Conservation (phyloP, 2,113 vertebrate genomes). For the Malurus elegans region DNA sequence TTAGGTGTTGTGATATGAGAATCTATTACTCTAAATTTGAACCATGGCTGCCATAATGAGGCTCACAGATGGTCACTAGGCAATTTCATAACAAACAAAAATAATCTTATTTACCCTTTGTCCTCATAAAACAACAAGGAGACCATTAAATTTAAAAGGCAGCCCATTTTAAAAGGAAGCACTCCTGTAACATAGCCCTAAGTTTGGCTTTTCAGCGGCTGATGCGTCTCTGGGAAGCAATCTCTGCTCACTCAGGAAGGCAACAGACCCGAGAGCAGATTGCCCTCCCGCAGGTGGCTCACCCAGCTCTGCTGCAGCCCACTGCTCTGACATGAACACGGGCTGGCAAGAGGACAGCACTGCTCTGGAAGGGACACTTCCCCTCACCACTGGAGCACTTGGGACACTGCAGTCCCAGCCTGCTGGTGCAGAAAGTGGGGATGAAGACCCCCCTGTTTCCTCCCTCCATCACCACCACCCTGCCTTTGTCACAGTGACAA, state of each 20-base stretch:
- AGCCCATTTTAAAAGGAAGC: background rate
- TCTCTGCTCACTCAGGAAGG: background rate
- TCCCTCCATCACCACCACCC: background rate
- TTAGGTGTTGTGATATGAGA: background rate
- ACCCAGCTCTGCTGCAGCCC: background rate
- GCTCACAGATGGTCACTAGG: background rate
- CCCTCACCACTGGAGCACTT: background rate
- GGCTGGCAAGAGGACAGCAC: background rate
- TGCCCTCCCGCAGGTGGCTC: background rate
- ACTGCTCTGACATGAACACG: accelerated
- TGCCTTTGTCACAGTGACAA: background rate
- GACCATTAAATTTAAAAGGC: background rate
- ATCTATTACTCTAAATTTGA: slow-evolving; percentile 16
- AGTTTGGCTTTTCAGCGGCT: background rate
- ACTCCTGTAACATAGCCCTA: background rate
- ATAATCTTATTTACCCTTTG: slow-evolving; percentile 1
- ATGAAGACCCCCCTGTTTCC: accelerated
- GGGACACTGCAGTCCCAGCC: background rate
- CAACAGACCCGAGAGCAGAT: background rate
- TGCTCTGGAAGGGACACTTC: background rate
- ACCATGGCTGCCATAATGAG: background rate
- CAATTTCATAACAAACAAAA: background rate
- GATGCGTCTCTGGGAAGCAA: background rate
- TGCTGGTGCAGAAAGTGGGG: accelerated
- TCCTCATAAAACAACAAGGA: background rate